These are phyloP conservation scores for Notodonta ziczac DNA, from an alignment of 2,888 invertebrate genomes.

Conservation along the genomic window DNA sequence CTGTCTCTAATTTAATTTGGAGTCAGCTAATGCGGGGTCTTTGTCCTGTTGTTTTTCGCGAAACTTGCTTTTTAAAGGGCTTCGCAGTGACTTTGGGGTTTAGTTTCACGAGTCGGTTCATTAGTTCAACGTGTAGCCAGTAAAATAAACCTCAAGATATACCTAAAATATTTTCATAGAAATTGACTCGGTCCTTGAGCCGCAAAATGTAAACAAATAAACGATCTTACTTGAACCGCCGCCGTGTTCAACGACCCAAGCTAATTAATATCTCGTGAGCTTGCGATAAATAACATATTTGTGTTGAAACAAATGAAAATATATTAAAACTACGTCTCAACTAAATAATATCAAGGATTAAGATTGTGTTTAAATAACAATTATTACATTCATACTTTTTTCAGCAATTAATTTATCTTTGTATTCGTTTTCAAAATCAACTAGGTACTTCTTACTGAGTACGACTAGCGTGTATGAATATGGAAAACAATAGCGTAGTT, in stretches of 20 bases:
- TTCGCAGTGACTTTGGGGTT: background rate
- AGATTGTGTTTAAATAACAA: background rate
- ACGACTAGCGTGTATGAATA: no score
- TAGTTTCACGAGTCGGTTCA: background rate
- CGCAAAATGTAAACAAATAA: background rate
- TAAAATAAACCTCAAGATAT: background rate
- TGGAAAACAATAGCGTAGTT: no score
- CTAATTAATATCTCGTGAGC: background rate
- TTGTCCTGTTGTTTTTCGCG: background rate
- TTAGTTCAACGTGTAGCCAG: background rate
- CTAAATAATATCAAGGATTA: no score
- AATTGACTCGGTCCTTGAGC: background rate
- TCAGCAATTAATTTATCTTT: no score
- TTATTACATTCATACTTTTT: background rate
- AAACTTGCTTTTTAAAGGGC: background rate
- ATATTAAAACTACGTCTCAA: background rate
- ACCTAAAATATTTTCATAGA: background rate
- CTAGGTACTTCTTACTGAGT: no score
- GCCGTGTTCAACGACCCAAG: background rate
- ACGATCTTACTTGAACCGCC: background rate
- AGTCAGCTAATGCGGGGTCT: background rate
- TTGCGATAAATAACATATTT: background rate
- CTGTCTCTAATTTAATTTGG: background rate
- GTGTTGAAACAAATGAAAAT: background rate
- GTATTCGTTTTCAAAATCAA: no score